Base-by-base conservation (phyloP, 2,113 vertebrate species). In the Tenrec ecaudatus region DNA sequence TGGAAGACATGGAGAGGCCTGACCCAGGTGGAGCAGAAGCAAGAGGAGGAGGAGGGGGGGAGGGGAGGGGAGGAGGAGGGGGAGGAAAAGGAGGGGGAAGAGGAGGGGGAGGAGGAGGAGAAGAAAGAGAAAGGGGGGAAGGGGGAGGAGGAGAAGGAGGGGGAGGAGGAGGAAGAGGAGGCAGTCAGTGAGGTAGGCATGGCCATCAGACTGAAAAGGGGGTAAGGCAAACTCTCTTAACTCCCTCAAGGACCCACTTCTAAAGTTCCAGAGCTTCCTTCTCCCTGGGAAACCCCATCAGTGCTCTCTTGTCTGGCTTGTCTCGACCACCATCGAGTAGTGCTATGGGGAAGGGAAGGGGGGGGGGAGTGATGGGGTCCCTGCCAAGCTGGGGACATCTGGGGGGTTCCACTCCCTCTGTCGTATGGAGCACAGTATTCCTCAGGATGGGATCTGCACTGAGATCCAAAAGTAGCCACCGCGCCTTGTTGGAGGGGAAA, bases 141-240 rank as follows among this genome's bases (percentile, higher is more conserved):
- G 31, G 57, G 23, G 38, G 76, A 58, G 17, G 17, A 2, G 23
- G 25, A 87, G 78, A 31, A 62, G 2, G 19, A 0, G 23, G 14
- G 9, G 16, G 0, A 33, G 57, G 23, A 47, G 66, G 17, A 17
- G 3, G 23, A 53, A 10, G 10, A 57, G 27, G 33, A 1, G 0
- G 0, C 2, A 0, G 23, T 27, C n/a, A 2, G 2, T 1, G 2
- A 0, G 69, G 23, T 1, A 2, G 25, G 53, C 6, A 17, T 0
- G 2, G 33, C 27, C 16, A 3, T 23, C 23, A 10, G 29, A 73
- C 82, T 33, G 10, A 40, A 23, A 23, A 43, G 17, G 8, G 6
- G 31, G 16, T 38, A 22, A 22, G 27, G 6, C 57, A 38, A 82
- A 4, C 80, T 5, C 25, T n/a, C 19, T 38, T 38, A 31, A 57